phyloP scores from a whole-genome alignment of 2,797 vertebrate species.

The Tenualosa thibaudeaui region DNA sequence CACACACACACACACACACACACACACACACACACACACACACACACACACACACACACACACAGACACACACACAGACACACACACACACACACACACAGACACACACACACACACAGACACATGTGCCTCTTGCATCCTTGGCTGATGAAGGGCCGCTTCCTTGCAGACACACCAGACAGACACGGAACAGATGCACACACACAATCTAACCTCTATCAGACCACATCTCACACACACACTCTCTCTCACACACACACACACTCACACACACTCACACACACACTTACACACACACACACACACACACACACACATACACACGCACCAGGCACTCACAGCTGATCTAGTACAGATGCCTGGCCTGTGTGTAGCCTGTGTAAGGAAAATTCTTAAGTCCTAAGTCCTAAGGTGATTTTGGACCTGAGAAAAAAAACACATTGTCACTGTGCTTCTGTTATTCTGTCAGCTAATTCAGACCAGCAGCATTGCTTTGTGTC shows the following conservation, averaged over 20 bases:
- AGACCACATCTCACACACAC: not conserved
- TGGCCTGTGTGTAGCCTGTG: not conserved
- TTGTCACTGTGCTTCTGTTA: not conserved
- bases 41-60: constrained; percentile 19
- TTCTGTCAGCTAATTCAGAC: not conserved
- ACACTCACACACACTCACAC: not conserved
- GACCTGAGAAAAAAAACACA: too few relatives aligned
- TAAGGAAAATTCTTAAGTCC: too few relatives aligned
- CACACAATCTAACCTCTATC: constrained; percentile 18
- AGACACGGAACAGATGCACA: not conserved
- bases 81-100: constrained; percentile 15
- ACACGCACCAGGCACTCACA: not conserved
- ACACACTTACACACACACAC: not conserved
- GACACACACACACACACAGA: not conserved
- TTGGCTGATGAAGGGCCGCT: constrained; percentile 1
- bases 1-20: not conserved
- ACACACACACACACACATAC: constrained; percentile 2
- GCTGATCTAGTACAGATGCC: constrained; percentile 4
- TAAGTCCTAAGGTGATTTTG: not conserved
- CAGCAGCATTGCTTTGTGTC: not conserved
- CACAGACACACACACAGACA: too few relatives aligned
- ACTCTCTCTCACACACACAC: not conserved
- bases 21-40: not conserved
- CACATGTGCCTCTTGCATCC: constrained; percentile 1
- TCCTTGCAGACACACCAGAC: not conserved